Evolutionary conservation across 2,888 invertebrate genomes (phyloP).

Genomic region (Nudaria mundana): DNA sequence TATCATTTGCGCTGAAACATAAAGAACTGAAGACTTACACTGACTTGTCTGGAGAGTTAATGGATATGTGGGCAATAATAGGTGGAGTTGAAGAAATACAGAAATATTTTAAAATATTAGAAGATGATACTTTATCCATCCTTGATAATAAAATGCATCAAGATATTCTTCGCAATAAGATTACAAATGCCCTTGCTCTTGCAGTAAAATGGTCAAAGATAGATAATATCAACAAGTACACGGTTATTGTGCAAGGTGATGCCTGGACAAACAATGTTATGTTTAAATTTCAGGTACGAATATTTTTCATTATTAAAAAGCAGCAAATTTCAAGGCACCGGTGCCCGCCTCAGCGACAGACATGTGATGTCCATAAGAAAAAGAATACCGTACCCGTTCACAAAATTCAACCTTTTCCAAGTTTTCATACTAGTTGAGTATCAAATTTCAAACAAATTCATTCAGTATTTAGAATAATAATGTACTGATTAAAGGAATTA

Average conservation of each 20-base stretch:
- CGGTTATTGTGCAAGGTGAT: conserved; percentile 49
- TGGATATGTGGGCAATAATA: conserved; percentile 20
- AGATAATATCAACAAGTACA: conserved; percentile 31
- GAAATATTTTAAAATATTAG: conserved; percentile 14
- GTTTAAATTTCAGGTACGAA: conserved; percentile 39
- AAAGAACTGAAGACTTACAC: conserved; percentile 39
- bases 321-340: too few species aligned
- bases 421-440: too few species aligned
- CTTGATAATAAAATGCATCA: conserved; percentile 33
- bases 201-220: conserved; percentile 16
- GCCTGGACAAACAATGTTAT: conserved; percentile 55
- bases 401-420: too few species aligned
- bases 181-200: conserved; percentile 7
- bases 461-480: too few species aligned
- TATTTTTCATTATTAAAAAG: not conserved
- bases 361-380: too few species aligned
- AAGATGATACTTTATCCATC: conserved; percentile 17
- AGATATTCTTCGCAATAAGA: conserved; percentile 23
- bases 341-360: too few species aligned
- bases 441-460: too few species aligned
- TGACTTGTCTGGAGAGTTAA: conserved; percentile 20
- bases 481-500: too few species aligned
- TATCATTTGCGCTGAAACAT: conserved; percentile 45
- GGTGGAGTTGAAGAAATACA: not conserved
- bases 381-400: too few species aligned